Conservation (phyloP, 2,888 invertebrate species). For the Hirtodrosophila duncani region DNA sequence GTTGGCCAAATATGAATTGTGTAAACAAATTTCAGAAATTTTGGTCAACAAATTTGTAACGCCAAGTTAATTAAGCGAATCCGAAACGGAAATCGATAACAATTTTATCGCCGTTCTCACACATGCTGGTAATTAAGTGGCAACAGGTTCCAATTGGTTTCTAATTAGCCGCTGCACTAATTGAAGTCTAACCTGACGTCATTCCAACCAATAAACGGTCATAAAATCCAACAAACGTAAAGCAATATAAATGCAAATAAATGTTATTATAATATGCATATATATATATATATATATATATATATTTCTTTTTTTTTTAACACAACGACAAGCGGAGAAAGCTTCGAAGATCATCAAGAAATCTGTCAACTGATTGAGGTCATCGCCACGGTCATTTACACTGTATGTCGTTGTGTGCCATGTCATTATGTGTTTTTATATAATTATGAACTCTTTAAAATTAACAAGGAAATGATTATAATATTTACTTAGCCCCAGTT, state of each 20-base stretch:
- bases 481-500: too few relatives aligned
- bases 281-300: too few relatives aligned
- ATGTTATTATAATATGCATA: conserved; percentile 19
- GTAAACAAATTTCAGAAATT: conserved; percentile 17
- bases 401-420: too few relatives aligned
- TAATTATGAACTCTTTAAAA: too few relatives aligned
- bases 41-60: conserved; percentile 15
- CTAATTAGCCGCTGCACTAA: conserved; percentile 31
- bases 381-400: conserved; percentile 26
- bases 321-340: conserved; percentile 11
- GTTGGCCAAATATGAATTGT: too few relatives aligned
- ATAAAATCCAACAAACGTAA: too few relatives aligned
- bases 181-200: conserved; percentile 23
- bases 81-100: conserved; percentile 32
- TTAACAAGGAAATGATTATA: too few relatives aligned
- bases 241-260: conserved; percentile 36
- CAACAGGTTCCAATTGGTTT: conserved; percentile 36
- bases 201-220: conserved; percentile 7
- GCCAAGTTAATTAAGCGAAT: conserved; percentile 2
- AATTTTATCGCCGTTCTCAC: conserved; percentile 20
- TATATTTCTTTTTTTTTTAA: conserved; percentile 11
- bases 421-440: too few relatives aligned
- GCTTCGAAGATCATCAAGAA: conserved; percentile 7
- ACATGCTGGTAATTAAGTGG: conserved; percentile 8
- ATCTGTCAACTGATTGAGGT: conserved; percentile 35